Evolutionary conservation across 2,888 invertebrate species (phyloP), one percentile per base, ranked within the genome.

Genomic region (Branchipolynoe longqiensis): DNA sequence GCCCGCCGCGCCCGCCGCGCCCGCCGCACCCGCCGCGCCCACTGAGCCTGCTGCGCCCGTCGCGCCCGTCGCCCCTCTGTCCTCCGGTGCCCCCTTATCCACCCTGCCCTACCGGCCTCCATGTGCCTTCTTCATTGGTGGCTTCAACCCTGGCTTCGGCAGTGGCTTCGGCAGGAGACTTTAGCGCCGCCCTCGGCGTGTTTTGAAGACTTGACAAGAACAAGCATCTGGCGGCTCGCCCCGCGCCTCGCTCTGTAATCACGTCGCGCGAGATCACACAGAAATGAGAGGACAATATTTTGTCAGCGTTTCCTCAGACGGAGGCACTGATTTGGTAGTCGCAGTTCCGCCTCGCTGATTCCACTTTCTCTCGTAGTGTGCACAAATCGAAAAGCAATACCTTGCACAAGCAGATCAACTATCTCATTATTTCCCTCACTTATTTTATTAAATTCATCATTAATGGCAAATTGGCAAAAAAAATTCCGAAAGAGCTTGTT

Each of bases 281-380:
- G 38, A 22, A 69, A 31, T 69, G 12, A 69, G 69, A 69, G 38
- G 69, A n/a, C 69, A 69, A 69, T 69, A 69, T 69, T 69, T 69
- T 69, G 69, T 38, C 38, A 69, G 38, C 69, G 38, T 69, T 38
- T 69, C 36, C 56, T 4, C 36, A 69, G 38, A 69, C 36, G 14
- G 22, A 33, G 69, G 69, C 69, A 69, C n/a, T 69, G 69, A 69
- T 69, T 69, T 69, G 69, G 36, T 33, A 18, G 69, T 38, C 38
- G 33, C 36, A 14, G 69, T 18, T 33, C 36, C 2, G 33, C 69
- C 38, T 69, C 38, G 69, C 33, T 69, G 69, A 36, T 69, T 6
- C 6, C 36, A 69, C 36, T 33, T 12, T 0, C 0, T 38, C 36
- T 0, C 69, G 22, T 25, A 4, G 69, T 62, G 62, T 69, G 33